These are phyloP conservation scores for Lepus americanus DNA, from an alignment of 2,113 vertebrate species.

Conservation along the genomic window DNA sequence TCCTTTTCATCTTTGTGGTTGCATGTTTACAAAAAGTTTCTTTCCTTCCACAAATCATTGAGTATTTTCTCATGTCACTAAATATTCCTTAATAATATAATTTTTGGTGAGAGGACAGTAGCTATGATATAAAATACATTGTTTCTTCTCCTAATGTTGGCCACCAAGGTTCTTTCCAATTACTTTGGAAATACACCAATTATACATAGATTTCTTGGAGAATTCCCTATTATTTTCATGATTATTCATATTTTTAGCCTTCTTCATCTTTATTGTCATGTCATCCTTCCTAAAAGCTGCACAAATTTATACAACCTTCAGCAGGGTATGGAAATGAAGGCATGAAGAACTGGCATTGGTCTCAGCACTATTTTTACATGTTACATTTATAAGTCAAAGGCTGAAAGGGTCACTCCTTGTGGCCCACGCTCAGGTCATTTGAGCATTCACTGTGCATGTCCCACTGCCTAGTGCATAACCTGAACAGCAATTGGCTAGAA, in stretches of 20 bases:
- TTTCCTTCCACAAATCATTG: neutral
- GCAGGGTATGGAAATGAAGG: neutral
- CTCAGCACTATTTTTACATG: neutral
- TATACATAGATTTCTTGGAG: neutral
- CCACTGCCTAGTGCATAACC: neutral
- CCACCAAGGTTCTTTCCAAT: slow-evolving; percentile 13
- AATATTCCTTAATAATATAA: slow-evolving; percentile 27
- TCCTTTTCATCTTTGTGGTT: neutral
- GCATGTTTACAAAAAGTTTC: neutral
- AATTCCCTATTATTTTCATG: neutral
- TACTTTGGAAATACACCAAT: neutral
- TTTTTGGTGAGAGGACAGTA: neutral
- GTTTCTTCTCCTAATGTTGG: neutral
- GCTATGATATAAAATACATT: neutral
- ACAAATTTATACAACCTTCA: neutral
- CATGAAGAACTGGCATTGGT: neutral
- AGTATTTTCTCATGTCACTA: slow-evolving; percentile 4
- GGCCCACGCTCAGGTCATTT: neutral
- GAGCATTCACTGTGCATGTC: neutral
- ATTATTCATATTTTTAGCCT: neutral
- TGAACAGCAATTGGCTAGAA: slow-evolving; percentile 36
- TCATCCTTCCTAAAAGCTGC: neutral
- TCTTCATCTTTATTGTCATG: neutral
- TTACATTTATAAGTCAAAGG: neutral
- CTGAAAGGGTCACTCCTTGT: neutral